Conservation (phyloP, 2,113 vertebrate species). For the Rhineura floridana region DNA sequence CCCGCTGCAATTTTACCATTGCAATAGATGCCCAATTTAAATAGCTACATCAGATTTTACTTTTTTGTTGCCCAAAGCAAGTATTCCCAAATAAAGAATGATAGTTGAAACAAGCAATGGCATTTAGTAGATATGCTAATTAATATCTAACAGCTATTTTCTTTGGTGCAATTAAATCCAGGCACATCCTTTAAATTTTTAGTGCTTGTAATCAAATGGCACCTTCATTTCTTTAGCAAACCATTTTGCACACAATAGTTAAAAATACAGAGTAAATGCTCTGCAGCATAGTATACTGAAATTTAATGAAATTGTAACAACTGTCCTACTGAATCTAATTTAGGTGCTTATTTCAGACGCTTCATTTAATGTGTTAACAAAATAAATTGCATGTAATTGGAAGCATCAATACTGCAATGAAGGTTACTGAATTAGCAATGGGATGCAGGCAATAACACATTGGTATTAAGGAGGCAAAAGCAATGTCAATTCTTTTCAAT, state of each 20-base stretch:
- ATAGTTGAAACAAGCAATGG: slow-evolving; percentile 43
- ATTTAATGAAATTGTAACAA: slow-evolving; percentile 58
- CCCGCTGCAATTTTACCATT: not conserved
- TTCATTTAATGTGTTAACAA: slow-evolving; percentile 61
- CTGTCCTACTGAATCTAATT: slow-evolving; percentile 55
- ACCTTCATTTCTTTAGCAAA: slow-evolving; percentile 56
- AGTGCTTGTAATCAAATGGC: slow-evolving; percentile 56
- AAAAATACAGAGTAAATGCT: slow-evolving; percentile 55
- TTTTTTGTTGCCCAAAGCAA: slow-evolving; percentile 52
- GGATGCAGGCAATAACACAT: slow-evolving; percentile 39
- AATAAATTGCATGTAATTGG: slow-evolving; percentile 56
- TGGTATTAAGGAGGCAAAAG: slow-evolving; percentile 47
- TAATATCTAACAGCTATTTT: slow-evolving; percentile 66
- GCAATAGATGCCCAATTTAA: slow-evolving; percentile 8
- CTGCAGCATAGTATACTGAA: slow-evolving; percentile 34
- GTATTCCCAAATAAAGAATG: slow-evolving; percentile 43
- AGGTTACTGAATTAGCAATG: slow-evolving; percentile 47
- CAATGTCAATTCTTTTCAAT: slow-evolving; percentile 36
- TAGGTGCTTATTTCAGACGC: slow-evolving; percentile 59
- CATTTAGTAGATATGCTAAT: slow-evolving; percentile 59
- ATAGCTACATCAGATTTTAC: slow-evolving; percentile 8
- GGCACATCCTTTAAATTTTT: slow-evolving; percentile 46
- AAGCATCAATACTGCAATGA: slow-evolving; percentile 48
- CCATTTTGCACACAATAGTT: slow-evolving; percentile 47
- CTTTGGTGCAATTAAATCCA: slow-evolving; percentile 60